phyloP scores from a whole-genome alignment of 37 sponge, comb jelly and placozoan species.

The Aplysina aerophoba region DNA sequence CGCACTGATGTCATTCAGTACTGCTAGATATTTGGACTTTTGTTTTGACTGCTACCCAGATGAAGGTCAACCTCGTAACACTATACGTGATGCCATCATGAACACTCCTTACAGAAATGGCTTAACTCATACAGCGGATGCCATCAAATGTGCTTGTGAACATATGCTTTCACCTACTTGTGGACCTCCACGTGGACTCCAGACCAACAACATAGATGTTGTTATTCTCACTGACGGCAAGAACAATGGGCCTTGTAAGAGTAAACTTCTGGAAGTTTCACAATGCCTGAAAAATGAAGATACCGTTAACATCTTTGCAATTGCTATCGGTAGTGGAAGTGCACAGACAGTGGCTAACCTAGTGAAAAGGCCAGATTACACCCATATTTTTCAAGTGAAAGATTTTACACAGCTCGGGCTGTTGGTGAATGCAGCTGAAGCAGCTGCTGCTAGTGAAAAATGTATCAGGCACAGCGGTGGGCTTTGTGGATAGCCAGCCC shows the following conservation, averaged over 20 bases:
- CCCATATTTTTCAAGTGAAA: too few species aligned
- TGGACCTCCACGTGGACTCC: slow-evolving; percentile 7
- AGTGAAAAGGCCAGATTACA: too few species aligned
- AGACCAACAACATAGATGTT: slow-evolving; percentile 37
- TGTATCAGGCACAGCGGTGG: too few species aligned
- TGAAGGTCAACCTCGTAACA: not conserved
- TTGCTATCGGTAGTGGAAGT: too few species aligned
- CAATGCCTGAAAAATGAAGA: too few species aligned
- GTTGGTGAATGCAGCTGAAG: too few species aligned
- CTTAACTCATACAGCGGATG: slow-evolving; percentile 15
- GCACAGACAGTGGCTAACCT: too few species aligned
- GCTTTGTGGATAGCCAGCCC: too few species aligned
- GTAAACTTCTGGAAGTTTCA: not conserved
- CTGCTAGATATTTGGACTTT: slow-evolving; percentile 6
- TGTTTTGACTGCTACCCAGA: slow-evolving; percentile 30
- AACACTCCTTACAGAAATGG: not conserved
- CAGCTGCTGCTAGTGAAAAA: too few species aligned
- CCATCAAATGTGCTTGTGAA: slow-evolving; percentile 36
- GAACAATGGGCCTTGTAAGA: slow-evolving; percentile 30
- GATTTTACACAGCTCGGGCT: too few species aligned
- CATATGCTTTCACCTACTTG: slow-evolving; percentile 4
- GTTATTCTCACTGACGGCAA: slow-evolving; percentile 46
- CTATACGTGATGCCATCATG: not conserved
- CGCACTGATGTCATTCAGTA: slow-evolving; percentile 33
- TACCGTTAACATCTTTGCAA: too few species aligned